phyloP scores from a whole-genome alignment of 2,113 vertebrate genomes.

The Corydoras maculifer region DNA sequence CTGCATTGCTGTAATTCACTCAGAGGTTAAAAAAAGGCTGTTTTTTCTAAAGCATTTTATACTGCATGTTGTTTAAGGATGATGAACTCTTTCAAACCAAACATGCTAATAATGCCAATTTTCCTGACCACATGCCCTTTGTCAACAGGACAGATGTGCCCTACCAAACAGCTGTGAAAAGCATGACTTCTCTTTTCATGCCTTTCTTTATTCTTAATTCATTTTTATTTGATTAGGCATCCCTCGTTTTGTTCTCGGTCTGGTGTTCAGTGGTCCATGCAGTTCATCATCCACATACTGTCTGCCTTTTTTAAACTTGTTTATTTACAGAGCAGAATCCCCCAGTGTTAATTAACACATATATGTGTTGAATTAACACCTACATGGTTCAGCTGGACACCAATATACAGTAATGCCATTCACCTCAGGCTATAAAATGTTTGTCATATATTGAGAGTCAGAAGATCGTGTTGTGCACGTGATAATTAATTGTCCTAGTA shows the following conservation, averaged over 20 bases:
- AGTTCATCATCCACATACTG: slow-evolving; percentile 9
- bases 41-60: neutral
- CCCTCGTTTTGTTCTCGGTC: slow-evolving; percentile 31
- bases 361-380: neutral
- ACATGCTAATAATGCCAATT: slow-evolving; percentile 46
- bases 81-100: slow-evolving; percentile 32
- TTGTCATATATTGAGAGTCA: too few relatives aligned
- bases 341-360: neutral
- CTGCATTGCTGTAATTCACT: slow-evolving; percentile 9
- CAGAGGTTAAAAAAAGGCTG: neutral
- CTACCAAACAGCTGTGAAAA: slow-evolving; percentile 32
- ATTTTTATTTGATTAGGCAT: slow-evolving; percentile 25
- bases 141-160: slow-evolving; percentile 36
- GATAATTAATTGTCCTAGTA: too few relatives aligned
- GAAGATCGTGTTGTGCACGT: too few relatives aligned
- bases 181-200: slow-evolving; percentile 9
- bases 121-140: slow-evolving; percentile 35
- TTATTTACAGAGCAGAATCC: neutral
- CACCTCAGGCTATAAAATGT: too few relatives aligned
- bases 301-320: neutral
- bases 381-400: neutral
- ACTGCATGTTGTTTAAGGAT: neutral
- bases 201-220: slow-evolving; percentile 3
- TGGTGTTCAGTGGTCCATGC: slow-evolving; percentile 16
- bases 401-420: neutral